Evolutionary conservation across 2,888 invertebrate genomes (phyloP).

Genomic region (Diogma glabrata): DNA sequence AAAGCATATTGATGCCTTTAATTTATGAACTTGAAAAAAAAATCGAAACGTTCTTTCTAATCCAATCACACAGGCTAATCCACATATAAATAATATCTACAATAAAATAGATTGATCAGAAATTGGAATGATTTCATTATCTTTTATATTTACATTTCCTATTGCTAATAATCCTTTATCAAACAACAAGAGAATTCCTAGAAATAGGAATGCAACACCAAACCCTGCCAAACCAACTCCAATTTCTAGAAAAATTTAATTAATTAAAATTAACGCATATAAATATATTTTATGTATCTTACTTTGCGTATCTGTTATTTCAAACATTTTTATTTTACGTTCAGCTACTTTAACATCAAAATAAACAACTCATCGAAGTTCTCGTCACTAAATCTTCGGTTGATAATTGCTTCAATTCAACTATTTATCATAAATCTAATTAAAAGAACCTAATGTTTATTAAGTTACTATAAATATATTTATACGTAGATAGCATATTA

Average conservation of each 20-base stretch:
- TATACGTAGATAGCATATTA: too few relatives aligned
- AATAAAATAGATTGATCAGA: constrained; percentile 27
- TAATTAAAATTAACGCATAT: too few relatives aligned
- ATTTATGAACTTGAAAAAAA: constrained; percentile 95
- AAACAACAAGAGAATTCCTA: constrained; percentile 86
- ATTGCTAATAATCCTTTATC: constrained; percentile 97
- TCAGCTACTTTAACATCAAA: too few relatives aligned
- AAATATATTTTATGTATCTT: constrained; percentile 43
- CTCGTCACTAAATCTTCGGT: too few relatives aligned
- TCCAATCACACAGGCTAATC: constrained; percentile 92
- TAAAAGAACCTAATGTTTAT: too few relatives aligned
- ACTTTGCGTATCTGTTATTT: constrained; percentile 77
- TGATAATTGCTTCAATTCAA: too few relatives aligned
- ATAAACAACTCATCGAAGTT: too few relatives aligned
- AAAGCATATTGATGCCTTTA: constrained; percentile 80
- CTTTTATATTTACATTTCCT: constrained; percentile 75
- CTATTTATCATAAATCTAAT: too few relatives aligned
- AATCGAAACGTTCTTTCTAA: constrained; percentile 90
- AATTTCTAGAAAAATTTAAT: constrained; percentile 85
- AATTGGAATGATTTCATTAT: neutral
- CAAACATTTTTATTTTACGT: constrained; percentile 51
- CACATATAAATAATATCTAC: constrained; percentile 91
- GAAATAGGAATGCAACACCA: constrained; percentile 87
- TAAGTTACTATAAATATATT: too few relatives aligned
- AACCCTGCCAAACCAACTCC: constrained; percentile 95